phyloP scores from a whole-genome alignment of 2,113 vertebrate species.

The Pelecanoides urinatrix region DNA sequence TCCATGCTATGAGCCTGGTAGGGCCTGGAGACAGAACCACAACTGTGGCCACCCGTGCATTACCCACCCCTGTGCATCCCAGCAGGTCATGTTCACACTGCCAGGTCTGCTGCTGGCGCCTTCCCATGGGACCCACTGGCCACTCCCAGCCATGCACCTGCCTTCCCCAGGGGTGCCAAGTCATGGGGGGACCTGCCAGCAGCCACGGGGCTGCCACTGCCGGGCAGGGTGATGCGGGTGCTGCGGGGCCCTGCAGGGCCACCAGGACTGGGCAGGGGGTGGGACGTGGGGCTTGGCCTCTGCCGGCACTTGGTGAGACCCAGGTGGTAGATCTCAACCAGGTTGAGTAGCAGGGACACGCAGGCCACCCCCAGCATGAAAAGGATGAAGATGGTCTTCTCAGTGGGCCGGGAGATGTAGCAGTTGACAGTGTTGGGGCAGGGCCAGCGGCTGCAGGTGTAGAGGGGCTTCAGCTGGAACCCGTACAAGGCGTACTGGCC shows the following conservation, averaged over 20 bases:
- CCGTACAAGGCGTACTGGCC: constrained; percentile 86
- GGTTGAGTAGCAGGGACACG: constrained; percentile 84
- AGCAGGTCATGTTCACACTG: background rate
- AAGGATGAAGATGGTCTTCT: constrained; percentile 88
- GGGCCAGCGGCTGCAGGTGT: constrained; percentile 83
- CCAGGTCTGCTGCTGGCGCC: background rate
- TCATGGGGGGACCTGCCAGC: background rate
- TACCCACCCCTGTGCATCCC: background rate
- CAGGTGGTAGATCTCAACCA: constrained; percentile 87
- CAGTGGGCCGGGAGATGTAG: constrained; percentile 87
- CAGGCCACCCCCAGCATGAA: constrained; percentile 87
- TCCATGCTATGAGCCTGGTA: background rate
- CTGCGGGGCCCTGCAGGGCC: background rate
- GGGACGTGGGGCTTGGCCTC: constrained; percentile 30
- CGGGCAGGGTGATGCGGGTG: background rate
- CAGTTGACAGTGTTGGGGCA: constrained; percentile 88
- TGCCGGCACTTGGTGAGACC: constrained; percentile 80
- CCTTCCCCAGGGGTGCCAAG: background rate
- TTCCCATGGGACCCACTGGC: background rate
- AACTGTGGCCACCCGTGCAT: fast-evolving
- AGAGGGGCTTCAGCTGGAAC: constrained; percentile 85
- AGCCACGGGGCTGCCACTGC: background rate
- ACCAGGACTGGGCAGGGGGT: constrained; percentile 5
- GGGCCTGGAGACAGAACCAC: background rate
- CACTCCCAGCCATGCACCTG: background rate